Percentiles rank a stretch among this genome's conserved stretches.
Conservation (phyloP, 2,888 invertebrate genomes). For the Heliconius sara region DNA sequence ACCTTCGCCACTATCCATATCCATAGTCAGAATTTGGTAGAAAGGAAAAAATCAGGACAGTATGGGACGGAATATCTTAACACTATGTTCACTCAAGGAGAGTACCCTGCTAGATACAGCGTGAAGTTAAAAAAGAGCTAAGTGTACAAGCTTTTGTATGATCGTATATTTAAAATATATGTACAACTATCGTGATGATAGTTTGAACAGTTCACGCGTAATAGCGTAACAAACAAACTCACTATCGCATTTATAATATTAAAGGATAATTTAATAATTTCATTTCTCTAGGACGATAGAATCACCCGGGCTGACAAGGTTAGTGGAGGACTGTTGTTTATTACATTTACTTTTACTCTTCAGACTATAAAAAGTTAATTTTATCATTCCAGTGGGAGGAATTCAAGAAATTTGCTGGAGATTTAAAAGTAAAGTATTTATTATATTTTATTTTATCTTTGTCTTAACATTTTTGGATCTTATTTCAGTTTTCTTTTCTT, state of each 20-base stretch:
- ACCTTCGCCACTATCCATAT: no score
- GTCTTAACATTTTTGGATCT: neutral
- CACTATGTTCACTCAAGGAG: no score
- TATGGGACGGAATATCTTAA: no score
- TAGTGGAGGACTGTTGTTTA: neutral
- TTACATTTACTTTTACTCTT: neutral
- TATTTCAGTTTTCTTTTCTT: neutral
- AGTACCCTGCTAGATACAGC: no score
- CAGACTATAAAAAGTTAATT: neutral
- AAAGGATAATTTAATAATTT: neutral
- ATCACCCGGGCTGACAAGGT: neutral
- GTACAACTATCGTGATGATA: neutral
- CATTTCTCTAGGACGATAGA: neutral
- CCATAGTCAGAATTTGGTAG: no score
- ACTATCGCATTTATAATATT: neutral
- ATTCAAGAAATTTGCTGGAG: neutral
- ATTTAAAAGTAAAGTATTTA: conserved; percentile 6
- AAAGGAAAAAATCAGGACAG: no score
- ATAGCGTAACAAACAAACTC: neutral
- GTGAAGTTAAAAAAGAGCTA: no score
- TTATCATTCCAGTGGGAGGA: conserved; percentile 20
- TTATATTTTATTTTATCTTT: neutral
- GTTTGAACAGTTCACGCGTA: neutral
- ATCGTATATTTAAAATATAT: neutral
- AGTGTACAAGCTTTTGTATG: no score